Evolutionary conservation across 2,888 invertebrate species (phyloP).

Genomic region (Trichopria drosophilae): DNA sequence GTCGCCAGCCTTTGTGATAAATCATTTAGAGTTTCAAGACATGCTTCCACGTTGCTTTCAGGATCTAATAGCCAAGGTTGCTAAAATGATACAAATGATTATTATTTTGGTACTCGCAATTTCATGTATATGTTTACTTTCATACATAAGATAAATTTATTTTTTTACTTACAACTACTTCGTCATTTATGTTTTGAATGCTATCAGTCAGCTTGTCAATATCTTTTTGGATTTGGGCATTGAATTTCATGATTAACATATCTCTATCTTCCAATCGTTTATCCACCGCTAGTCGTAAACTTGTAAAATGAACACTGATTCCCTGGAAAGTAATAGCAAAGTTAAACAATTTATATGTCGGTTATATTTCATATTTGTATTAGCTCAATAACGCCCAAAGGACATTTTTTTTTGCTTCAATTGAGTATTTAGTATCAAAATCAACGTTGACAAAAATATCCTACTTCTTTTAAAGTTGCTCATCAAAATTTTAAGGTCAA

Average conservation of each 20-base stretch:
- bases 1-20: constrained; percentile 67
- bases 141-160: not conserved
- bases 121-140: not conserved
- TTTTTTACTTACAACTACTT: constrained; percentile 65
- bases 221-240: constrained; percentile 75
- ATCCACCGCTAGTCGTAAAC: constrained; percentile 71
- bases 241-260: constrained; percentile 72
- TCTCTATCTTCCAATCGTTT: constrained; percentile 70
- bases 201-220: constrained; percentile 73
- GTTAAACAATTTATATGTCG: no score
- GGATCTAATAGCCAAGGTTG: constrained; percentile 75
- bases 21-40: constrained; percentile 66
- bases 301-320: constrained; percentile 66
- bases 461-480: no score
- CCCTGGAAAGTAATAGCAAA: constrained; percentile 55
- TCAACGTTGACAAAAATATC: no score
- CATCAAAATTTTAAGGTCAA: no score
- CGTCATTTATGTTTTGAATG: constrained; percentile 72
- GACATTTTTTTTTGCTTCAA: no score
- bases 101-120: not conserved
- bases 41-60: constrained; percentile 70
- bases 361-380: no score
- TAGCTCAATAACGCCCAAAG: no score
- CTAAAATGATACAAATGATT: constrained; percentile 57
- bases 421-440: no score